Conservation (phyloP, 2,113 vertebrate species). For the Leuciscus idus region DNA sequence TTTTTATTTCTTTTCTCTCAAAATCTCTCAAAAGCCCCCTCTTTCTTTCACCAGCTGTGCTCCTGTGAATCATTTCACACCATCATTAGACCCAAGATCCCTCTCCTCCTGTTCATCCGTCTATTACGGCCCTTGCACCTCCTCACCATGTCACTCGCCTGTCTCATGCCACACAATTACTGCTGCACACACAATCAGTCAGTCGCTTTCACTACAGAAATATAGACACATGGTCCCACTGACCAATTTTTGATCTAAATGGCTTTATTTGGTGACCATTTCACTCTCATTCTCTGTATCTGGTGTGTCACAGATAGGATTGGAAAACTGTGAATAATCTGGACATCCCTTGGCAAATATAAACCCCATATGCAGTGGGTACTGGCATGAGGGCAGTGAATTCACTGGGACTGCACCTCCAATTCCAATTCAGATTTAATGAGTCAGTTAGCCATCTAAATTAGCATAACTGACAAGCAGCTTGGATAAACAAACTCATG, state of each 20-base stretch:
- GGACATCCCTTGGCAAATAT: not conserved
- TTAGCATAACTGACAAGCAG: slow-evolving; percentile 58
- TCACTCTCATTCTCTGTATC: not conserved
- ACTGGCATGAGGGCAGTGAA: slow-evolving; percentile 29
- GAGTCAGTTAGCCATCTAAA: slow-evolving; percentile 57
- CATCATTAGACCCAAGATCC: not conserved
- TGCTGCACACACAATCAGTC: slow-evolving; percentile 30
- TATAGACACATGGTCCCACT: not conserved
- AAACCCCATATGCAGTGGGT: not conserved
- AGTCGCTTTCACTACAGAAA: not conserved
- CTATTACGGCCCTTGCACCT: not conserved
- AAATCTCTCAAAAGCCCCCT: slow-evolving; percentile 7
- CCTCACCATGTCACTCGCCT: not conserved
- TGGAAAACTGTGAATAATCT: slow-evolving; percentile 27
- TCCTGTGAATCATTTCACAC: slow-evolving; percentile 24
- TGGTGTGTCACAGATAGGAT: not conserved
- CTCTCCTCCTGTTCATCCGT: not conserved
- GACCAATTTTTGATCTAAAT: not conserved
- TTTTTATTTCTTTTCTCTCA: slow-evolving; percentile 16
- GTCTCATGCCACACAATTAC: slow-evolving; percentile 9
- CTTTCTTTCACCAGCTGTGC: not conserved
- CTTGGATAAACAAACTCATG: slow-evolving; percentile 43
- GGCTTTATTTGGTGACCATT: not conserved
- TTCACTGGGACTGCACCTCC: not conserved
- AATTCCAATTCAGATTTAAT: slow-evolving; percentile 46